phyloP scores from a whole-genome alignment of 1,140 invertebrate species.

The Caerostris darwini region DNA sequence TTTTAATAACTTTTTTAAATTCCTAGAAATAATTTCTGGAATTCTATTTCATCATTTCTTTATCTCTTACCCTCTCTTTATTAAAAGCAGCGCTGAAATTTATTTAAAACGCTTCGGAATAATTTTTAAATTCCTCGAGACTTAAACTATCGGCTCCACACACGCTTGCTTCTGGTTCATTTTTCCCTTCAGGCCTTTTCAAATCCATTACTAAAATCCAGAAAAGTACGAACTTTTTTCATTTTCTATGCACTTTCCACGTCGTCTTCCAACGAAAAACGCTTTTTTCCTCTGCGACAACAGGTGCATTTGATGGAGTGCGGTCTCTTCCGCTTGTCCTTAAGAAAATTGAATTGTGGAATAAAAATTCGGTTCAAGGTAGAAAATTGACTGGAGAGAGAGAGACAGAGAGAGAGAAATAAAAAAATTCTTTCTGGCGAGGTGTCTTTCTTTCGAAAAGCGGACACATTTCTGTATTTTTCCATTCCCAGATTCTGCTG shows the following conservation, averaged over 20 bases:
- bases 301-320: constrained; percentile 34
- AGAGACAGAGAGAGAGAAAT: neutral
- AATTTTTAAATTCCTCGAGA: neutral
- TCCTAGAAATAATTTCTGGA: too few species aligned
- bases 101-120: constrained; percentile 1
- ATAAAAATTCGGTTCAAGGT: constrained; percentile 4
- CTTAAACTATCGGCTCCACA: neutral
- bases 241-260: constrained; percentile 14
- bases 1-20: too few species aligned
- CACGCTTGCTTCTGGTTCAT: neutral
- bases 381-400: neutral
- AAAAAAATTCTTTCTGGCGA: neutral
- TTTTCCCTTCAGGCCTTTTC: neutral
- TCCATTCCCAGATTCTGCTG: neutral
- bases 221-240: neutral
- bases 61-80: too few species aligned
- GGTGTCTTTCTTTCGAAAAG: neutral
- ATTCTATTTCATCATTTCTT: too few species aligned
- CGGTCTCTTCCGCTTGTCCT: constrained; percentile 8
- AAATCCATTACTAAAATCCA: constrained; percentile 12
- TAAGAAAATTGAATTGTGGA: constrained; percentile 37
- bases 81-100: neutral
- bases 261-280: neutral
- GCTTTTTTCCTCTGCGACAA: neutral
- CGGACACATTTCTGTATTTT: neutral